phyloP scores from a whole-genome alignment of 1,140 invertebrate genomes.

The Scylla paramamosain region DNA sequence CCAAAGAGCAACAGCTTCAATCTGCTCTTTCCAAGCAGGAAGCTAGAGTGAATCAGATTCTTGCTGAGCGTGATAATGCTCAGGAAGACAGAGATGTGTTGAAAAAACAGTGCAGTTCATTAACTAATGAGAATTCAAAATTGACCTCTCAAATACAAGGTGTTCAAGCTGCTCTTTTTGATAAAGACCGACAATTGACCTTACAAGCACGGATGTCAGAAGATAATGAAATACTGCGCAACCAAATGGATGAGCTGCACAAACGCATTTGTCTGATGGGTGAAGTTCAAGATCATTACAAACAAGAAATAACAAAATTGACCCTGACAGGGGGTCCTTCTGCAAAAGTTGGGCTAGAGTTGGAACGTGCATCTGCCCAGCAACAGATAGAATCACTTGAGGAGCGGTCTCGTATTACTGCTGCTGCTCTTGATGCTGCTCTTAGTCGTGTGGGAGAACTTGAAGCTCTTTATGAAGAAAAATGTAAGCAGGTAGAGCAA shows the following conservation, averaged over 20 bases:
- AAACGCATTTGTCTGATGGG: slow-evolving; percentile 66
- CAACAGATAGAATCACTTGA: slow-evolving; percentile 61
- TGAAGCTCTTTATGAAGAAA: slow-evolving; percentile 46
- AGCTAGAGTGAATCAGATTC: slow-evolving; percentile 49
- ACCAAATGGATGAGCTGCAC: slow-evolving; percentile 65
- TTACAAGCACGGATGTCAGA: slow-evolving; percentile 49
- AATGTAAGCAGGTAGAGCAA: slow-evolving; percentile 54
- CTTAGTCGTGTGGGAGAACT: slow-evolving; percentile 39
- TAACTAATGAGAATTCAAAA: slow-evolving; percentile 53
- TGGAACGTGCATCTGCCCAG: slow-evolving; percentile 49
- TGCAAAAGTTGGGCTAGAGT: slow-evolving; percentile 16
- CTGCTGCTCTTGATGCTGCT: slow-evolving; percentile 52
- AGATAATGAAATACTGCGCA: slow-evolving; percentile 57
- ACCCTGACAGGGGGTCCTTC: slow-evolving; percentile 36
- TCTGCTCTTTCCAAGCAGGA: slow-evolving; percentile 54
- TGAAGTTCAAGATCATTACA: slow-evolving; percentile 65
- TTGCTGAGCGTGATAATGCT: slow-evolving; percentile 49
- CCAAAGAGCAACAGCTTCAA: slow-evolving; percentile 71
- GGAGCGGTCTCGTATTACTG: slow-evolving; percentile 48
- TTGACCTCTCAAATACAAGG: slow-evolving; percentile 44
- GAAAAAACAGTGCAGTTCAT: slow-evolving; percentile 54
- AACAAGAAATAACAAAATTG: slow-evolving; percentile 63
- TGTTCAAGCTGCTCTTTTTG: slow-evolving; percentile 60
- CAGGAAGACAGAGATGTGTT: slow-evolving; percentile 56
- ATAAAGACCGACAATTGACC: slow-evolving; percentile 64